Percentiles rank a stretch among this genome's conserved stretches.
These are phyloP conservation scores for Tenthredo mesomela DNA, from an alignment of 2,888 invertebrate genomes.

Conservation along the genomic window DNA sequence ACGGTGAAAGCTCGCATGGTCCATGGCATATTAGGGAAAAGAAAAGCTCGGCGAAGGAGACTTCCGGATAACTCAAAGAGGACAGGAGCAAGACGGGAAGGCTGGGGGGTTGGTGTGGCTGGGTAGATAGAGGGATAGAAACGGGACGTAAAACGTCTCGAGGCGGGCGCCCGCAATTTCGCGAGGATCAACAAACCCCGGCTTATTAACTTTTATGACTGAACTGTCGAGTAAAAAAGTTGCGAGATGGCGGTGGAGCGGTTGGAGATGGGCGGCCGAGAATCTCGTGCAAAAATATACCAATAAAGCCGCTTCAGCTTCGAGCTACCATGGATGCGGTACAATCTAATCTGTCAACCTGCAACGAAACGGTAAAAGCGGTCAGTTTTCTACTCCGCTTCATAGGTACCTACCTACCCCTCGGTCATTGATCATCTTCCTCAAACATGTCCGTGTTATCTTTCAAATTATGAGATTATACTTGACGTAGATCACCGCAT, in stretches of 20 bases:
- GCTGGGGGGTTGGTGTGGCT: not conserved
- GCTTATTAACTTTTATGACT: conserved; percentile 75
- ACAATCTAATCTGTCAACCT: conserved; percentile 51
- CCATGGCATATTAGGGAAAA: conserved; percentile 11
- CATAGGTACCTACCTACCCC: not conserved
- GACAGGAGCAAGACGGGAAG: conserved; percentile 32
- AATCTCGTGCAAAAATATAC: conserved; percentile 57
- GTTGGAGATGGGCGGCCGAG: conserved; percentile 41
- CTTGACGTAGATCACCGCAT: not conserved
- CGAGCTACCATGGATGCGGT: not conserved
- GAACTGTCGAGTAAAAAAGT: conserved; percentile 64
- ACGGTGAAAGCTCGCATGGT: conserved; percentile 22
- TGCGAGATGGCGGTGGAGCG: conserved; percentile 60
- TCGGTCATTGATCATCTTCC: conserved; percentile 30
- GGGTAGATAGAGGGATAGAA: conserved; percentile 60
- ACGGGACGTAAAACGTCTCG: conserved; percentile 67
- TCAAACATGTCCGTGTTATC: not conserved
- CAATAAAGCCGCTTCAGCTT: conserved; percentile 45
- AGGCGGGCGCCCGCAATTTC: conserved; percentile 69
- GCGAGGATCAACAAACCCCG: conserved; percentile 72
- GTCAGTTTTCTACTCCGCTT: conserved; percentile 31
- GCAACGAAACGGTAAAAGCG: conserved; percentile 33
- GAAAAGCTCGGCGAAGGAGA: conserved; percentile 40
- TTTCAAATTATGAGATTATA: conserved; percentile 4
- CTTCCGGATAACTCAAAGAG: conserved; percentile 49